Conservation (phyloP, 2,797 vertebrate genomes). For the Melanotaenia maccullochi region DNA sequence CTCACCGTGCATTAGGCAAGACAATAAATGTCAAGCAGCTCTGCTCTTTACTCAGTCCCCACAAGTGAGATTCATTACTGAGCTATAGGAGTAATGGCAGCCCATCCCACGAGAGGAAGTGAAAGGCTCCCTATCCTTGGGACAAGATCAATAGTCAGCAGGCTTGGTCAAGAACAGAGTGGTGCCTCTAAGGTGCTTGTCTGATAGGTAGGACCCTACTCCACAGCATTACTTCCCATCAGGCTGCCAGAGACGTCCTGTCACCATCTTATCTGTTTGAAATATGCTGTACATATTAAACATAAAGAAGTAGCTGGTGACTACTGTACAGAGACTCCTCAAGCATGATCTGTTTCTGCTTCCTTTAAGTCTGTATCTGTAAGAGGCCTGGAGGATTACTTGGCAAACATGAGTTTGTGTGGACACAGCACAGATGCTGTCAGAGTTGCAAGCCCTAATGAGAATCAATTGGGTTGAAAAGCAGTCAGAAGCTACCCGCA, state of each 20-base stretch:
- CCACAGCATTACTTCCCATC: constrained; percentile 25
- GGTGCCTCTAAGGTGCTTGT: constrained; percentile 45
- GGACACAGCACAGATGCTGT: constrained; percentile 61
- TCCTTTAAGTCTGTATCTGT: constrained; percentile 54
- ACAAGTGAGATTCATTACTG: constrained; percentile 82
- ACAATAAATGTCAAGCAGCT: constrained; percentile 84
- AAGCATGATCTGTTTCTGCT: constrained; percentile 36
- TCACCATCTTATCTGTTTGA: constrained; percentile 22
- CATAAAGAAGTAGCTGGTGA: constrained; percentile 28
- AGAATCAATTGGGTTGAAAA: constrained; percentile 81
- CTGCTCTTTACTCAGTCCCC: constrained; percentile 67
- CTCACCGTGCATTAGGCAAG: constrained; percentile 74
- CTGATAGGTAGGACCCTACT: constrained; percentile 45
- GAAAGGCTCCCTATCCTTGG: constrained; percentile 74
- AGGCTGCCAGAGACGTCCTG: constrained; percentile 11
- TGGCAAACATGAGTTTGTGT: constrained; percentile 70
- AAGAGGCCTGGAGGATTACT: constrained; percentile 35
- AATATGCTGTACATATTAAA: constrained; percentile 29
- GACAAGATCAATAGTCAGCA: constrained; percentile 80
- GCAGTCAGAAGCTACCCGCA: constrained; percentile 71
- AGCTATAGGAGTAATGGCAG: constrained; percentile 75
- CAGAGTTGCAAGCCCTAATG: constrained; percentile 77
- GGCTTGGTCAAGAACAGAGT: constrained; percentile 64
- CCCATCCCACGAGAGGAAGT: constrained; percentile 77
- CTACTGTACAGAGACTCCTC: constrained; percentile 42